phyloP scores from a whole-genome alignment of 2,113 vertebrate species.

The Cyrtonyx montezumae region DNA sequence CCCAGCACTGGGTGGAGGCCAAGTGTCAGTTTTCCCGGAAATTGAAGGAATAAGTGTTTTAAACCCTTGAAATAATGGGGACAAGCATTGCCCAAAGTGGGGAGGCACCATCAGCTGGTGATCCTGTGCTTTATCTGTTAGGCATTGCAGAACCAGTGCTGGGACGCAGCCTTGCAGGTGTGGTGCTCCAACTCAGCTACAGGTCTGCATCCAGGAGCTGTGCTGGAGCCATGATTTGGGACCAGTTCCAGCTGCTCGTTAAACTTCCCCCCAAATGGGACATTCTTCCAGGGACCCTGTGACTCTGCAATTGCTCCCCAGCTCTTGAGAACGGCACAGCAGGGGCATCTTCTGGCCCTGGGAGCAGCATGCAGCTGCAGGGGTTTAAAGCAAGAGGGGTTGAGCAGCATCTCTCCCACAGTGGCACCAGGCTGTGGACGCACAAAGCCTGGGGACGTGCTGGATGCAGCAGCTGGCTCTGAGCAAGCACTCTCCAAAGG shows the following conservation, averaged over 20 bases:
- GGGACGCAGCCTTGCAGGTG: background rate
- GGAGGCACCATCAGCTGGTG: background rate
- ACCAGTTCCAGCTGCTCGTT: background rate
- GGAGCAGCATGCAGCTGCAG: background rate
- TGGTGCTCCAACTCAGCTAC: background rate
- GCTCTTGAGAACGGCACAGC: fast-evolving
- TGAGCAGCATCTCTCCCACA: background rate
- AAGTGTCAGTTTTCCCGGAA: background rate
- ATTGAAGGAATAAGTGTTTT: background rate
- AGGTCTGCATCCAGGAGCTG: background rate
- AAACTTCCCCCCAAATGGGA: background rate
- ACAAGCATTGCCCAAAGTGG: background rate
- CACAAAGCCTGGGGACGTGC: background rate
- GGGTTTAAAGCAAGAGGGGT: background rate
- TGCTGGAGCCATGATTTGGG: background rate
- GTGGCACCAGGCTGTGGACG: background rate
- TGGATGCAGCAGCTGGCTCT: background rate
- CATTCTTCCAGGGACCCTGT: background rate
- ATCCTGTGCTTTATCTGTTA: background rate
- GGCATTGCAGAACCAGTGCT: background rate
- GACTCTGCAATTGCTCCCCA: background rate
- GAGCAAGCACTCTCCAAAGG: background rate
- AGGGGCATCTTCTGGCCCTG: background rate
- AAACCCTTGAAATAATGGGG: background rate
- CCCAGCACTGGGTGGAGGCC: background rate